Evolutionary conservation across 1,140 invertebrate species (phyloP), one percentile per base, ranked within the genome.

Genomic region (Centruroides sculpturatus): DNA sequence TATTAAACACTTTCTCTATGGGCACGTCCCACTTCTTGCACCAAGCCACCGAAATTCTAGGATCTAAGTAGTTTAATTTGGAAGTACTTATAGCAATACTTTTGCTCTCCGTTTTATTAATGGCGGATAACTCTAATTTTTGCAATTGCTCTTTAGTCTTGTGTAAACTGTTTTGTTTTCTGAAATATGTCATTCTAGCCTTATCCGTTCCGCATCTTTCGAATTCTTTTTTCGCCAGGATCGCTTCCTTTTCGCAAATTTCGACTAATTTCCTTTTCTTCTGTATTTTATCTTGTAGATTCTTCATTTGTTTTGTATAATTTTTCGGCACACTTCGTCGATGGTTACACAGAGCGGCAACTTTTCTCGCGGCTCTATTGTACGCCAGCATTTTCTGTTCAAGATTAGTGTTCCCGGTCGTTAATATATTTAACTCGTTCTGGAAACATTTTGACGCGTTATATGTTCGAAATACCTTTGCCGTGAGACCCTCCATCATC

Each of bases 381-480:
- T 99, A 99, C 5, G 92, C 82, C 59, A 99, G 74, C 57, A 98
- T 82, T 75, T 82, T 84, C 69, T 87, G 83, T n/a, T 82, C 76
- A 10, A 77, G 57, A 7, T 68, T 59, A 61, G 78, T 77, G 55
- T 77, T 73, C 52, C 8, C 3, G 1, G 5, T 85, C 3, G 95
- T 99, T 10, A 98, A 76, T 71, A 90, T 78, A 67, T 95, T 84
- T 57, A 99, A 79, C 76, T 99, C 93, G 69, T 92, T 86, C 77
- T 99, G 95, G 55, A 99, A 78, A 55, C 95, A 99, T 71, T 85
- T 87, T 10, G 95, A 99, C 56, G 97, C 96, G 75, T 99, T 99
- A 73, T 93, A 99, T 12, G 97, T 99, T 85, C 97, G 92, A 83
- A 99, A 99, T 57, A 99, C 96, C 80, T 99, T 99, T n/a, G 95